Evolutionary conservation across 2,113 vertebrate species (phyloP), one percentile per base, ranked within the genome.

Genomic region (Podiceps cristatus): DNA sequence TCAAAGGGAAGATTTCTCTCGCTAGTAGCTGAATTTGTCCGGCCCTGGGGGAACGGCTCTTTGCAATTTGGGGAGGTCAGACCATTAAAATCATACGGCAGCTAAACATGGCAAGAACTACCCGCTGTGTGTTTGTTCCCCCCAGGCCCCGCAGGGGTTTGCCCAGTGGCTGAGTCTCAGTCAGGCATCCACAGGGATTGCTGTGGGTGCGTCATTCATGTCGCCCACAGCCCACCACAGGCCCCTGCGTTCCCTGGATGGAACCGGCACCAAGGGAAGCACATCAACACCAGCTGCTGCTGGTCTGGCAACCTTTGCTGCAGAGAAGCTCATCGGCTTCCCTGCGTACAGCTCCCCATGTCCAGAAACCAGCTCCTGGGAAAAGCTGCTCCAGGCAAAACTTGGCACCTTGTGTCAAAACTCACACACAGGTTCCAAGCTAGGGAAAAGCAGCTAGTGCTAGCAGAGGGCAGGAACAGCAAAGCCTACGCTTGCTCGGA

Each of bases 261-360:
- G 40, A 73, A 22, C 11, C 53, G 47, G 37, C 58, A 19, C 3
- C 3, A 3, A 22, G 42, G 40, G 15, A 52, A 69, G 37, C 19
- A 7, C 62, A 62, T 42, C 28, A n/a, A 29, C 4, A 2, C 22
- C 55, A 53, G 24, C 8, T 23, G 44, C 59, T 73, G 29, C 37
- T 45, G 58, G 14, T 49, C 72, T 64, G 69, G 22, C 0, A 2
- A 27, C 53, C 35, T 24, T 18, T 0, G 1, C 37, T 3, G 4
- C 6, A 4, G 12, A 19, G 35, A 60, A 31, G 35, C 7, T 3
- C 18, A 8, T 40, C 55, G 31, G 62, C 27, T 42, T 71, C 72
- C 35, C 28, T 2, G 0, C 5, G 2, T 60, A 33, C 56, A 66
- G 62, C 45, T 44, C 59, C 49, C 28, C 12, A 2, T 24, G 71